Conservation (phyloP, 2,113 vertebrate species). For the Ciconia boyciana region DNA sequence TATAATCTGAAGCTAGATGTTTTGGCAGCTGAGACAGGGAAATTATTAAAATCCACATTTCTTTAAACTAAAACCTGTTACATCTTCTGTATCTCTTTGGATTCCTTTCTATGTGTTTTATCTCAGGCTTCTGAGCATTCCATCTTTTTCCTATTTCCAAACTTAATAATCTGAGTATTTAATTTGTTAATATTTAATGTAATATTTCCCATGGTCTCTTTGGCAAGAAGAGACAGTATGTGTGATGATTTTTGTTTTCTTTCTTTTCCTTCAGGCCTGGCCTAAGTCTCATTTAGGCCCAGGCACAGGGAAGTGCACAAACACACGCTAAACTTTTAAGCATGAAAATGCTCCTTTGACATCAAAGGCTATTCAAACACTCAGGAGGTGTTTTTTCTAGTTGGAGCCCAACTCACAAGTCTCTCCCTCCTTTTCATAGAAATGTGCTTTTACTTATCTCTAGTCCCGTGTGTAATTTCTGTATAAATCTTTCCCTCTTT, state of each 20-base stretch:
- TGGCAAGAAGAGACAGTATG: neutral
- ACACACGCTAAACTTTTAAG: neutral
- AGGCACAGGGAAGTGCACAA: neutral
- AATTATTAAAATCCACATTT: neutral
- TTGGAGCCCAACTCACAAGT: neutral
- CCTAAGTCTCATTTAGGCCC: neutral
- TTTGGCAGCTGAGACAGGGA: neutral
- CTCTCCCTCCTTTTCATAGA: neutral
- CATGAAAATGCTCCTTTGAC: neutral
- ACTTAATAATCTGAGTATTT: neutral
- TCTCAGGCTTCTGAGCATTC: neutral
- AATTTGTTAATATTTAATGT: neutral
- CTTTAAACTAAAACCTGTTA: neutral
- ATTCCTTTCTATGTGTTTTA: neutral
- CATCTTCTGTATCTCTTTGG: neutral
- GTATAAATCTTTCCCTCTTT: neutral
- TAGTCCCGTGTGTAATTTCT: neutral
- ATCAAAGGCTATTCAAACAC: neutral
- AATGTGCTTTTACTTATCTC: neutral
- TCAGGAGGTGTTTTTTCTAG: neutral
- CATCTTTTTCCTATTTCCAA: neutral
- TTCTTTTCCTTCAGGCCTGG: neutral
- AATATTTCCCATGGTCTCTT: neutral
- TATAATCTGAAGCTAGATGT: conserved; percentile 1
- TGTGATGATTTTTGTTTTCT: neutral